Percentiles rank a stretch among this genome's conserved stretches.
Evolutionary conservation across 1,140 invertebrate genomes (phyloP).

Genomic region (Araneus ventricosus): DNA sequence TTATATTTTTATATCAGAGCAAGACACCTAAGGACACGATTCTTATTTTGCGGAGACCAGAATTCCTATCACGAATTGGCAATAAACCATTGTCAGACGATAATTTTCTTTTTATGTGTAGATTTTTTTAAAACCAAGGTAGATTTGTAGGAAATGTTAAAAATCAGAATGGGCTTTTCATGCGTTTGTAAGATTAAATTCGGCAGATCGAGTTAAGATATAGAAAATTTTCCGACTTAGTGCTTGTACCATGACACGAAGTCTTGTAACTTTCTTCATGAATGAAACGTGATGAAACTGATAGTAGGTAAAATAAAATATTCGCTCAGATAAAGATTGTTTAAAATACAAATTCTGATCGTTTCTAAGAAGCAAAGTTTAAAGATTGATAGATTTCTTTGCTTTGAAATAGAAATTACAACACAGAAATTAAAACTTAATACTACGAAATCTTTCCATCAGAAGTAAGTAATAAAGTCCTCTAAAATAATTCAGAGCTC

Average conservation of each 20-base stretch:
- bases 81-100: neutral
- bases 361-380: too few relatives aligned
- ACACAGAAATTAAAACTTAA: too few relatives aligned
- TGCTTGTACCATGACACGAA: neutral
- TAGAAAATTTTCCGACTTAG: neutral
- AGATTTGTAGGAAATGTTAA: neutral
- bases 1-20: neutral
- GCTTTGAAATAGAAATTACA: too few relatives aligned
- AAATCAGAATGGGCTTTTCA: neutral
- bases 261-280: neutral
- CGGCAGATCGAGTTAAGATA: too few relatives aligned
- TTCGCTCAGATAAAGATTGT: neutral
- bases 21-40: slow-evolving; percentile 42
- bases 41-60: slow-evolving; percentile 10
- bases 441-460: too few relatives aligned
- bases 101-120: neutral
- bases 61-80: slow-evolving; percentile 41
- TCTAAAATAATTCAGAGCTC: too few relatives aligned
- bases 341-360: too few relatives aligned
- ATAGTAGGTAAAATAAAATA: neutral
- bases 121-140: too few relatives aligned
- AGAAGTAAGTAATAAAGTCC: too few relatives aligned
- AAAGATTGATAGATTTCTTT: too few relatives aligned
- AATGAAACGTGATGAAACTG: neutral
- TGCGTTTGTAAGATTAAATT: neutral